Percentiles rank a stretch among this genome's conserved stretches.
These are phyloP conservation scores for Prietella phreatophila DNA, from an alignment of 2,113 vertebrate species.

Conservation along the genomic window DNA sequence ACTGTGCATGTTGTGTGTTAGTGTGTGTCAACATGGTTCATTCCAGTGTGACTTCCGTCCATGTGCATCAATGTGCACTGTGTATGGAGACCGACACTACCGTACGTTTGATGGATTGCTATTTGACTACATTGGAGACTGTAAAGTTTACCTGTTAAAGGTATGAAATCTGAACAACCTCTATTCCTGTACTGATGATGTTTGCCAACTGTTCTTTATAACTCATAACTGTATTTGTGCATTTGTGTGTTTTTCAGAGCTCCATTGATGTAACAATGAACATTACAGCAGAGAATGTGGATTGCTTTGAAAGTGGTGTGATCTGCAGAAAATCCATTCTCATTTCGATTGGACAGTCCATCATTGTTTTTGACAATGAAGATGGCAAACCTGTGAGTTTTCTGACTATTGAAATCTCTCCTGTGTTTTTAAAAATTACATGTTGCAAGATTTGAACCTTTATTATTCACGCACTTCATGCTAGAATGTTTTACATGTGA, in stretches of 20 bases:
- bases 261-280: slow-evolving; percentile 76
- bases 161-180: slow-evolving; percentile 70
- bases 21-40: slow-evolving; percentile 84
- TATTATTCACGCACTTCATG: neutral
- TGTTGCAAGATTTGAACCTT: neutral
- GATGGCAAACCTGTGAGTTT: slow-evolving; percentile 84
- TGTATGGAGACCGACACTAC: slow-evolving; percentile 92
- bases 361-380: slow-evolving; percentile 83
- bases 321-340: slow-evolving; percentile 88
- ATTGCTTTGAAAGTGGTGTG: slow-evolving; percentile 85
- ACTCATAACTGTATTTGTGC: neutral
- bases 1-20: slow-evolving; percentile 57
- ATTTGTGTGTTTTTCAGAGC: slow-evolving; percentile 69
- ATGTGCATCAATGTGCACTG: slow-evolving; percentile 90
- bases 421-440: neutral
- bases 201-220: neutral
- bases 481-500: neutral
- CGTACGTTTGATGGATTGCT: slow-evolving; percentile 90
- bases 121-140: slow-evolving; percentile 87
- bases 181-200: neutral
- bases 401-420: neutral
- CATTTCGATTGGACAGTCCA: slow-evolving; percentile 79
- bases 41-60: slow-evolving; percentile 88
- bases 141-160: slow-evolving; percentile 90
- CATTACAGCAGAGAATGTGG: slow-evolving; percentile 82